Percentiles rank a stretch among this genome's conserved stretches.
Conservation (phyloP, 2,113 vertebrate genomes). For the Pseudois nayaur region DNA sequence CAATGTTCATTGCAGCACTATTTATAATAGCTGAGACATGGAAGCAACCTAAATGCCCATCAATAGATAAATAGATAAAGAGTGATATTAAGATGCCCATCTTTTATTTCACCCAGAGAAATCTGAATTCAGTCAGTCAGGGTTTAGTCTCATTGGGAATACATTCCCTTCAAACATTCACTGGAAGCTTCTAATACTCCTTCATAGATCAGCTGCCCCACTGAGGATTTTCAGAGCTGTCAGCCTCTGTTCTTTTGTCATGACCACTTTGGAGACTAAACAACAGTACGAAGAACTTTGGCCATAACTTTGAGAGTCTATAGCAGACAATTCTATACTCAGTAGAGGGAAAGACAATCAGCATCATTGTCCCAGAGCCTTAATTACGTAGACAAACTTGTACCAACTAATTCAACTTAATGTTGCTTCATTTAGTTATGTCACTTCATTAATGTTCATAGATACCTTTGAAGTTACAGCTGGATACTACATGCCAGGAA, state of each 20-base stretch:
- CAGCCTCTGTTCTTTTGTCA: background rate
- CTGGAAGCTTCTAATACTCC: background rate
- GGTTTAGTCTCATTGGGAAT: background rate
- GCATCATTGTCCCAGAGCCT: background rate
- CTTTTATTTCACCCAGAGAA: background rate
- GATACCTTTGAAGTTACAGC: background rate
- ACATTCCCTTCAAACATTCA: background rate
- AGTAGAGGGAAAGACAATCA: background rate
- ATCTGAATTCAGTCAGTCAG: background rate
- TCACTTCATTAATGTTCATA: background rate
- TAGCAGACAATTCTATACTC: background rate
- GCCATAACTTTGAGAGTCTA: background rate
- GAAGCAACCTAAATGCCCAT: background rate
- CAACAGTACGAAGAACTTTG: background rate
- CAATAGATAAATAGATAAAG: background rate
- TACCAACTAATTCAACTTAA: background rate
- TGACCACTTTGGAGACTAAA: background rate
- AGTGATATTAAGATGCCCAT: background rate
- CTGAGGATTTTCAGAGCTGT: background rate
- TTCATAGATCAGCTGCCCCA: background rate
- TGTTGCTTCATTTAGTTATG: background rate
- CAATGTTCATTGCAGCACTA: background rate
- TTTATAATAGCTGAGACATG: background rate
- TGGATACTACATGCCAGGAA: background rate
- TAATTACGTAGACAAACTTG: background rate